Conservation (phyloP, 2,797 vertebrate genomes). For the Dendrocincla fuliginosa region DNA sequence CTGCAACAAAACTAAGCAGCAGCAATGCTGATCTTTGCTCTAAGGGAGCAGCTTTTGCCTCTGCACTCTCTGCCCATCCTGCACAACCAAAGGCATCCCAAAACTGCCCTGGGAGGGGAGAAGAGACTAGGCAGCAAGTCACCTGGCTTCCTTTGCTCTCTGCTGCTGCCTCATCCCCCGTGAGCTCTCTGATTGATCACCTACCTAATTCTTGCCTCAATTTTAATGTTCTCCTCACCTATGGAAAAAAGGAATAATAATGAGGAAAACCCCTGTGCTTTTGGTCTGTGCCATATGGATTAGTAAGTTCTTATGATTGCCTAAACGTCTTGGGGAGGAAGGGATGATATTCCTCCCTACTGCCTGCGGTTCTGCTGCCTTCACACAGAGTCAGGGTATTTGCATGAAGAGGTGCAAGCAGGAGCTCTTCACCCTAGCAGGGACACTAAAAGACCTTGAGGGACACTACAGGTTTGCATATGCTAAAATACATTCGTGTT, state of each 20-base stretch:
- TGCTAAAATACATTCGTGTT: background rate
- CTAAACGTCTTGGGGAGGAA: background rate
- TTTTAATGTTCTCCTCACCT: background rate
- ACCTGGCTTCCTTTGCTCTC: background rate
- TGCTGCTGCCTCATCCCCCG: background rate
- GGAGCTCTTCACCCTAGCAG: background rate
- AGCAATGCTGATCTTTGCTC: background rate
- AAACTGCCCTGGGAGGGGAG: background rate
- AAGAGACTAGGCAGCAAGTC: background rate
- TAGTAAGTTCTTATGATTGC: background rate
- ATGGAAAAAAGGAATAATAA: background rate
- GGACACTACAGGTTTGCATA: background rate
- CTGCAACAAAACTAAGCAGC: background rate
- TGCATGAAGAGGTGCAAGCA: background rate
- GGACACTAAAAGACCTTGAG: background rate
- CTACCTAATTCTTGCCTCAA: background rate
- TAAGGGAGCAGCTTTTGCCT: background rate
- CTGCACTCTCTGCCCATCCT: fast-evolving
- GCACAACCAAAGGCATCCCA: background rate
- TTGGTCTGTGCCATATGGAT: background rate
- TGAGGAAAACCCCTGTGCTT: background rate
- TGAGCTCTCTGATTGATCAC: background rate
- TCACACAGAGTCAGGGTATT: background rate
- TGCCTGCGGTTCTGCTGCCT: background rate
- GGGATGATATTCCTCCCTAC: background rate